Evolutionary conservation across 2,888 invertebrate species (phyloP).

Genomic region (Quadriops clusia): DNA sequence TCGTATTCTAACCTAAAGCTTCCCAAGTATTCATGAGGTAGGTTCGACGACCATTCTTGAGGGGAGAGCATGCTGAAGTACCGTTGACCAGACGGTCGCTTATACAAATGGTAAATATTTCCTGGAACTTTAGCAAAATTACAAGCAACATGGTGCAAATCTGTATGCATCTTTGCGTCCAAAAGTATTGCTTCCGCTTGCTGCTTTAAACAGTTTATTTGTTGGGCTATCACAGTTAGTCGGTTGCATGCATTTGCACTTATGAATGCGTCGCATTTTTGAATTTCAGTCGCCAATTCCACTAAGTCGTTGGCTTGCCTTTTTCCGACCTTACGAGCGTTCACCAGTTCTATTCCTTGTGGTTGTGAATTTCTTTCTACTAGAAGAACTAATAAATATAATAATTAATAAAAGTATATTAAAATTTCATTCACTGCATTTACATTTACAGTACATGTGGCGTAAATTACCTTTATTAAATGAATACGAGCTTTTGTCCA

Average conservation of each 20-base stretch:
- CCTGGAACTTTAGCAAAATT: conserved; percentile 65
- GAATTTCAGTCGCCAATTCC: conserved; percentile 16
- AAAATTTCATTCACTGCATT: no score
- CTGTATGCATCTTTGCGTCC: conserved; percentile 45
- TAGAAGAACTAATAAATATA: conserved; percentile 33
- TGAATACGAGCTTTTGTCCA: no score
- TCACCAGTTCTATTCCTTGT: conserved; percentile 37
- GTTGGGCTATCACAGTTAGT: conserved; percentile 56
- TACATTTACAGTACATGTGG: no score
- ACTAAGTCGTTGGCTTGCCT: conserved; percentile 32
- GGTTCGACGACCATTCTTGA: conserved; percentile 54
- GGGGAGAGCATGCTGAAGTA: conserved; percentile 68
- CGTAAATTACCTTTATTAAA: no score
- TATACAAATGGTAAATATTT: conserved; percentile 57
- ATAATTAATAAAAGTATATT: no score
- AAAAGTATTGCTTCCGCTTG: conserved; percentile 48
- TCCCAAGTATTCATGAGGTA: conserved; percentile 50
- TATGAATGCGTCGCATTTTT: conserved; percentile 45
- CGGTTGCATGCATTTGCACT: conserved; percentile 50
- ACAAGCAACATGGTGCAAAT: conserved; percentile 58
- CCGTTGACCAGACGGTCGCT: conserved; percentile 48
- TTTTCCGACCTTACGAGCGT: conserved; percentile 38
- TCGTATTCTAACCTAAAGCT: conserved; percentile 58
- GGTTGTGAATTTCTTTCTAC: conserved; percentile 41
- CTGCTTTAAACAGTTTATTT: conserved; percentile 51